These are phyloP conservation scores for Serilophus lunatus DNA, from an alignment of 2,113 vertebrate species.

Conservation along the genomic window DNA sequence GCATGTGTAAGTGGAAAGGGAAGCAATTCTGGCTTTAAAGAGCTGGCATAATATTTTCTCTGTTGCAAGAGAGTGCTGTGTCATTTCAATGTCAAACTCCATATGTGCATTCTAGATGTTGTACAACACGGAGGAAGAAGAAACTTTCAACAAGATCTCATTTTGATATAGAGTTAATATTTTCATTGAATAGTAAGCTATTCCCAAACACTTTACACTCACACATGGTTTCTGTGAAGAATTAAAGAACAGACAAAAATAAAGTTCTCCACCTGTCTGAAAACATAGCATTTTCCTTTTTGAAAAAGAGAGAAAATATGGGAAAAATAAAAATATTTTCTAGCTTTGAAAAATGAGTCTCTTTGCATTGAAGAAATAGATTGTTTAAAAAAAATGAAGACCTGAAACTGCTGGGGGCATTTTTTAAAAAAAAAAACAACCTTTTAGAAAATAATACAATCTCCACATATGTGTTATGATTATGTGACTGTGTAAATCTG, in stretches of 20 bases:
- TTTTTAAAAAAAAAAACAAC: not conserved
- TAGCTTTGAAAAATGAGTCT: not conserved
- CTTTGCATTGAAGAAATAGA: not conserved
- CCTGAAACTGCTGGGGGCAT: not conserved
- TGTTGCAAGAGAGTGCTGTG: not conserved
- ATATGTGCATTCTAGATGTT: not conserved
- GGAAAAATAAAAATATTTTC: not conserved
- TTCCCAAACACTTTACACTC: not conserved
- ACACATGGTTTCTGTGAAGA: not conserved
- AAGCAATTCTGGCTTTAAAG: not conserved
- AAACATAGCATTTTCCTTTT: not conserved
- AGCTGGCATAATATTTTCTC: not conserved
- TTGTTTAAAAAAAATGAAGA: rapidly evolving
- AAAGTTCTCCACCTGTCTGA: not conserved
- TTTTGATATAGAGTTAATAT: not conserved
- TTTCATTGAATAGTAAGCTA: not conserved
- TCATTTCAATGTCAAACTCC: not conserved
- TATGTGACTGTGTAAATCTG: not conserved
- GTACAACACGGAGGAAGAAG: not conserved
- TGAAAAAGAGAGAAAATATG: not conserved
- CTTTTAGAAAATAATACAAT: not conserved
- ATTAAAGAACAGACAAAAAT: not conserved
- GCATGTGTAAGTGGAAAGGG: not conserved
- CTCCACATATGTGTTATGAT: not conserved
- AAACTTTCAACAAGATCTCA: not conserved